Evolutionary conservation across 2,113 vertebrate species (phyloP), one percentile per base, ranked within the genome.

Genomic region (Spermophilus dauricus): DNA sequence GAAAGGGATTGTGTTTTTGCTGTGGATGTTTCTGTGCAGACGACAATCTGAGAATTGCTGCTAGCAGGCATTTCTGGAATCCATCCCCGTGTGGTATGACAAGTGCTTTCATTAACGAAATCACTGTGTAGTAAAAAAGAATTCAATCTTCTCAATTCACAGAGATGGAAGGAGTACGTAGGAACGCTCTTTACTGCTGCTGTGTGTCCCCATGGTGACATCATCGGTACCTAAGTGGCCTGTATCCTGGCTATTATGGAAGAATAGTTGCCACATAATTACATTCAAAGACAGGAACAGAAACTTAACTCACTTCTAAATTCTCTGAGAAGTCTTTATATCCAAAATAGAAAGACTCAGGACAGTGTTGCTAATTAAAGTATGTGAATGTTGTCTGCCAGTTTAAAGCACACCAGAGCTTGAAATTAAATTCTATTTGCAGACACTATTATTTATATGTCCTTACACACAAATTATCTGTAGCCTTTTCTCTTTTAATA

Each of bases 351-450:
- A 96, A 96, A 53, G 72, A 82, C 37, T 67, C 75, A 39, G 90
- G 67, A 86, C 63, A 56, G 92, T 72, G n/a, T 42, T 95, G 77
- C 94, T 95, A 96, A 97, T 94, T 97, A 92, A 94, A 97, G 84
- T 18, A 78, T 72, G 37, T 10, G 56, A 95, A 90, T 76, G 53
- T 65, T 90, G 87, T 86, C 84, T 89, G 76, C 75, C 45, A 72
- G 80, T 78, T 94, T 80, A 80, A 72, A 95, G 58, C 51, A 30
- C 86, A 89, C 70, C 48, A 34, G 78, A 72, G 34, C 84, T 83
- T 89, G 83, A 80, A 95, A 94, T 51, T 63, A 70, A 89, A 92
- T 76, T 95, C 82, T 96, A 75, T 70, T 89, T 86, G 63, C 26
- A 42, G 34, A 80, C 61, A 70, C 63, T 89, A 95, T 89, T 96